Evolutionary conservation across 2,797 vertebrate genomes (phyloP).

Genomic region (Prionace glauca): DNA sequence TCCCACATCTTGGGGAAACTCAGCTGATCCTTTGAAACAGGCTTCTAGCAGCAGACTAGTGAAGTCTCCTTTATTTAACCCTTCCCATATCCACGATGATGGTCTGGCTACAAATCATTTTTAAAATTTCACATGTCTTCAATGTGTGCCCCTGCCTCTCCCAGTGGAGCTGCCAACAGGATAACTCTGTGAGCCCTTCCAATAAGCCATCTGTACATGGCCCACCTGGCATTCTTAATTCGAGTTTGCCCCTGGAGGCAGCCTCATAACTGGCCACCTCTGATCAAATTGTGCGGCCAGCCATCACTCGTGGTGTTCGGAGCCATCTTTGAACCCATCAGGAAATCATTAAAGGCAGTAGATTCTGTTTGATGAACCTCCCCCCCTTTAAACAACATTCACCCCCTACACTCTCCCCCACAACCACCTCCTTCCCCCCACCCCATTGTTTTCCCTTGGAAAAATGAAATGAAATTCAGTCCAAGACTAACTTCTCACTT

Average conservation of each 20-base stretch:
- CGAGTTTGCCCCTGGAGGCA: neutral
- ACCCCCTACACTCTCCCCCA: no score
- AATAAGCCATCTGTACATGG: neutral
- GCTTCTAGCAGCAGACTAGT: neutral
- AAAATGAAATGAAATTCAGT: neutral
- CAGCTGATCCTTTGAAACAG: neutral
- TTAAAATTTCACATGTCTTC: neutral
- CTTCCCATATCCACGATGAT: neutral
- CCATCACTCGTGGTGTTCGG: neutral
- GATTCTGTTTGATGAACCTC: neutral
- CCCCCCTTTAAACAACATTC: neutral
- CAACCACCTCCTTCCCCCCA: no score
- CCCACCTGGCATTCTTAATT: neutral
- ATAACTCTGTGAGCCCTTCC: neutral
- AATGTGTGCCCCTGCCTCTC: neutral
- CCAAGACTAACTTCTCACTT: neutral
- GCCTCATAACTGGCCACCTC: neutral
- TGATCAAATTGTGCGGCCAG: neutral
- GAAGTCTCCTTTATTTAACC: neutral
- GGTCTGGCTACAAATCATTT: neutral
- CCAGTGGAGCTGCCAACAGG: neutral
- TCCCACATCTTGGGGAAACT: no score
- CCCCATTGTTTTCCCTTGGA: neutral
- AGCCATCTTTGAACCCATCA: neutral
- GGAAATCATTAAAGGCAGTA: neutral